phyloP scores from a whole-genome alignment of 2,113 vertebrate species.

The Morone saxatilis region DNA sequence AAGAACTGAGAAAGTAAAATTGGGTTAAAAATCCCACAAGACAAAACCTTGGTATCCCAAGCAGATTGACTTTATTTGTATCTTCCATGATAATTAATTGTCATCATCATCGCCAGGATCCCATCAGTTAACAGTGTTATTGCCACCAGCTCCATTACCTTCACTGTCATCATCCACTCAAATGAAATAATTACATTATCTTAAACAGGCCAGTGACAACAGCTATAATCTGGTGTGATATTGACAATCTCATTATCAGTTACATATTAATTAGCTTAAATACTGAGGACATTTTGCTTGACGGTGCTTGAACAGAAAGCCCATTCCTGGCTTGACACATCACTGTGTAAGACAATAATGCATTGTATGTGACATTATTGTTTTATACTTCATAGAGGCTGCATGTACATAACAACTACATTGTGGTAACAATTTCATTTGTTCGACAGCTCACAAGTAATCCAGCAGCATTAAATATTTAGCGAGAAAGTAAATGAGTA shows the following conservation, averaged over 20 bases:
- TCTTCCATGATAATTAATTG: constrained; percentile 69
- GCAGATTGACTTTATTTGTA: constrained; percentile 77
- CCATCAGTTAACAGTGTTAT: constrained; percentile 63
- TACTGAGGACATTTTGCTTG: constrained; percentile 68
- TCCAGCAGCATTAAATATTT: constrained; percentile 63
- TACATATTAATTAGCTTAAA: constrained; percentile 71
- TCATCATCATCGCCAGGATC: constrained; percentile 61
- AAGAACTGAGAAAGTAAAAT: not conserved
- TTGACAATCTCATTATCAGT: constrained; percentile 71
- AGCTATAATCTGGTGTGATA: constrained; percentile 65
- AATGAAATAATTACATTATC: constrained; percentile 58
- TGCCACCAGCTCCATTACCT: constrained; percentile 56
- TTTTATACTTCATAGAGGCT: constrained; percentile 55
- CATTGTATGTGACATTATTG: constrained; percentile 60
- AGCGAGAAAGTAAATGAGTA: not conserved
- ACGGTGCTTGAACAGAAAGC: constrained; percentile 67
- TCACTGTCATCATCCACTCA: constrained; percentile 40
- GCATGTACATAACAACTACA: constrained; percentile 69
- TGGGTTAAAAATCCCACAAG: constrained; percentile 19
- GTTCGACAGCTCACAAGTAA: constrained; percentile 62
- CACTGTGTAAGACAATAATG: constrained; percentile 65
- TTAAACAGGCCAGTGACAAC: constrained; percentile 56
- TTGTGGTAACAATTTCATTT: constrained; percentile 46
- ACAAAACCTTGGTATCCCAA: constrained; percentile 52
- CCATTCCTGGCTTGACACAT: constrained; percentile 51